Conservation (phyloP, 2,113 vertebrate species). For the Eurypyga helias region DNA sequence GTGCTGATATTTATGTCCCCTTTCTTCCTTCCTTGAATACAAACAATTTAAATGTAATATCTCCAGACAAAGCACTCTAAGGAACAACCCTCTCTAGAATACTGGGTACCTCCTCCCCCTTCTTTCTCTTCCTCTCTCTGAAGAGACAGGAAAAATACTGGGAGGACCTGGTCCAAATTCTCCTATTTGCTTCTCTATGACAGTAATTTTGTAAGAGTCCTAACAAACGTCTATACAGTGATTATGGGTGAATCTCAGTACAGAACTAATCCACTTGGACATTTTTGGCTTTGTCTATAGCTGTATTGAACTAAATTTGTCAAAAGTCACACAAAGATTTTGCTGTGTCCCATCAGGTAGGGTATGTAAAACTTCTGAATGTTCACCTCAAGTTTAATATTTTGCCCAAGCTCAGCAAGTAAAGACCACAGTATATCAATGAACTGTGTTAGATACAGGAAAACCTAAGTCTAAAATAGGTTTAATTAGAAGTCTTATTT, state of each 20-base stretch:
- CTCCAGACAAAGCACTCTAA: background rate
- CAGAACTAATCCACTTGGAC: background rate
- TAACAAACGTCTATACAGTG: background rate
- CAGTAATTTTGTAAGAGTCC: background rate
- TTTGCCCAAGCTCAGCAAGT: background rate
- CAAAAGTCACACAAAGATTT: background rate
- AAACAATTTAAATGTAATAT: constrained; percentile 14
- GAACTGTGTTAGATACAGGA: background rate
- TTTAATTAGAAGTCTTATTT: background rate
- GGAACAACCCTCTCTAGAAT: background rate
- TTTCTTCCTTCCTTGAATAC: constrained; percentile 50
- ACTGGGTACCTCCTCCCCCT: background rate
- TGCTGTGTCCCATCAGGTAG: background rate
- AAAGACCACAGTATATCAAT: background rate
- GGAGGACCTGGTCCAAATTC: background rate
- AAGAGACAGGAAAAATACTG: background rate
- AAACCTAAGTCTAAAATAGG: background rate
- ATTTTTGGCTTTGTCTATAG: background rate
- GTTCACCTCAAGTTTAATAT: background rate
- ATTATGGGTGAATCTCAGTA: background rate
- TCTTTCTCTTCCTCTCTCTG: background rate
- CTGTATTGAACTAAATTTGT: background rate
- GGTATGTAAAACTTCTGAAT: background rate
- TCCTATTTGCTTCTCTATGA: background rate
- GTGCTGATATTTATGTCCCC: background rate